phyloP scores from a whole-genome alignment of 1,140 invertebrate species.

The Pachypsylla venusta region DNA sequence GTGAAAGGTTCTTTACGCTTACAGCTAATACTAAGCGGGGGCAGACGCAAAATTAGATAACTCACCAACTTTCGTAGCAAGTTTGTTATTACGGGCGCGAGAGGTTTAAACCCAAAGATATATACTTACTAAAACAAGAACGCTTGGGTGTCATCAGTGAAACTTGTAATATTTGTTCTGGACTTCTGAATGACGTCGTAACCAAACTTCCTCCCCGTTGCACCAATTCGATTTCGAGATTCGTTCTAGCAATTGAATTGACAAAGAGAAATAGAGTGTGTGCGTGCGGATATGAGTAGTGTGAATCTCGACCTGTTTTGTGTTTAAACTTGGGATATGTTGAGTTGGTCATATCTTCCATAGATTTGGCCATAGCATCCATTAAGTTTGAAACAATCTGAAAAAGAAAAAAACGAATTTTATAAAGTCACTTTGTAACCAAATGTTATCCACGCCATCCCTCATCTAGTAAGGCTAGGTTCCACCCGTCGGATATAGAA shows the following conservation, averaged over 20 bases:
- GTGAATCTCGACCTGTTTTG: slow-evolving; percentile 27
- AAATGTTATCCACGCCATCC: too few species aligned
- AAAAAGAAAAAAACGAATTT: too few species aligned
- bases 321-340: slow-evolving; percentile 49
- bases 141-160: slow-evolving; percentile 50
- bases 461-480: too few species aligned
- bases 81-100: too few species aligned
- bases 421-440: too few species aligned
- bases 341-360: slow-evolving; percentile 81
- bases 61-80: too few species aligned
- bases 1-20: too few species aligned
- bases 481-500: too few species aligned
- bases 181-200: slow-evolving; percentile 29
- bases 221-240: slow-evolving; percentile 81
- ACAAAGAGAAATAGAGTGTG: slow-evolving; percentile 76
- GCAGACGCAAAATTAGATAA: too few species aligned
- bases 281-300: slow-evolving; percentile 9
- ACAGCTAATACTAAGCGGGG: too few species aligned
- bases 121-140: slow-evolving; percentile 63
- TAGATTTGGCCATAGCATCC: slow-evolving; percentile 68
- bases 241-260: slow-evolving; percentile 78
- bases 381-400: slow-evolving; percentile 47
- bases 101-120: too few species aligned
- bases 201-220: slow-evolving; percentile 66
- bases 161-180: slow-evolving; percentile 14